Conservation (phyloP, 2,888 invertebrate species). For the Aquatica leii region DNA sequence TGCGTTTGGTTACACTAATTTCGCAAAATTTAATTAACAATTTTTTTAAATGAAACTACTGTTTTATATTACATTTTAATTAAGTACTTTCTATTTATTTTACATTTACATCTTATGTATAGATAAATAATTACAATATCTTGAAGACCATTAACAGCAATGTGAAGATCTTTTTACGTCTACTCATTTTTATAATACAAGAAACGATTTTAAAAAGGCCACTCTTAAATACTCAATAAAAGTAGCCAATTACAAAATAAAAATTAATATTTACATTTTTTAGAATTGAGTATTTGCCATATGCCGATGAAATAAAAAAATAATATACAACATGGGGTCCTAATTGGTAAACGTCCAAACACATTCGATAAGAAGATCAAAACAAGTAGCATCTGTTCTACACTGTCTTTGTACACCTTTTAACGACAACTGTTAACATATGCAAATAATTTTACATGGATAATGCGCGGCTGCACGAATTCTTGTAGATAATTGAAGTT, state of each 20-base stretch:
- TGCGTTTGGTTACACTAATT: too few species aligned
- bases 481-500: slow-evolving; percentile 2
- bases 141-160: slow-evolving; percentile 27
- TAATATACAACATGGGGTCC: neutral
- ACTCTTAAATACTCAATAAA: slow-evolving; percentile 12
- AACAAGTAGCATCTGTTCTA: slow-evolving; percentile 14
- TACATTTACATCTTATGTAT: slow-evolving; percentile 31
- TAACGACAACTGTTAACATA: slow-evolving; percentile 21
- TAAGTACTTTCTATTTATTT: slow-evolving; percentile 28
- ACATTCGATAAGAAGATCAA: slow-evolving; percentile 4
- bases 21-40: too few species aligned
- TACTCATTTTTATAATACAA: slow-evolving; percentile 16
- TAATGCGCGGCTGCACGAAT: slow-evolving; percentile 19
- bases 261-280: neutral
- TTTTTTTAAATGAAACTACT: too few species aligned
- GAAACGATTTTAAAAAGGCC: slow-evolving; percentile 9
- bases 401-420: slow-evolving; percentile 17
- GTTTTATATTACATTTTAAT: slow-evolving; percentile 25
- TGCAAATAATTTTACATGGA: slow-evolving; percentile 22
- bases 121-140: slow-evolving; percentile 35
- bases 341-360: slow-evolving; percentile 7
- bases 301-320: slow-evolving; percentile 5
- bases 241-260: slow-evolving; percentile 17
- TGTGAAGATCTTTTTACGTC: slow-evolving; percentile 15
- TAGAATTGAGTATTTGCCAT: neutral